phyloP scores from a whole-genome alignment of 2,113 vertebrate species.

The Motacilla tschutschensis region DNA sequence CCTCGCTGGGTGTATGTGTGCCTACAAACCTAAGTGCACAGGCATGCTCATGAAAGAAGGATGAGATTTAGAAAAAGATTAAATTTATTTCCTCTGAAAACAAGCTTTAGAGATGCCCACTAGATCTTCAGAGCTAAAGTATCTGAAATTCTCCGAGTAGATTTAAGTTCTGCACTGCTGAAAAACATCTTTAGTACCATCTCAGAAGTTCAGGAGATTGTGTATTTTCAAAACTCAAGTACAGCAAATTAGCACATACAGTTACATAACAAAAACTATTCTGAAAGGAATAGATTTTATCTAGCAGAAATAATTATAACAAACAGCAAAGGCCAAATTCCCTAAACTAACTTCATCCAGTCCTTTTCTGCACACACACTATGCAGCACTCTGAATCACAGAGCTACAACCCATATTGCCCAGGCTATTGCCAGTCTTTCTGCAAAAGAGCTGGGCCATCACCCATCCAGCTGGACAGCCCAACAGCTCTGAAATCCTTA shows the following conservation, averaged over 20 bases:
- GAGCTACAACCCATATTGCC: neutral
- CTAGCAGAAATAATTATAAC: neutral
- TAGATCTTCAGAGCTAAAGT: neutral
- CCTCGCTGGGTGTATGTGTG: fast-evolving
- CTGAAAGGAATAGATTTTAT: neutral
- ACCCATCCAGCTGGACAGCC: neutral
- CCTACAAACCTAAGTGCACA: fast-evolving
- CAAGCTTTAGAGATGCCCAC: neutral
- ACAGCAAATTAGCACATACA: neutral
- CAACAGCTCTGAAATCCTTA: neutral
- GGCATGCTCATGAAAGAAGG: neutral
- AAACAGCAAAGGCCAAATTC: neutral
- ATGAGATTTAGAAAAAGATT: neutral
- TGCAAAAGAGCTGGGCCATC: neutral
- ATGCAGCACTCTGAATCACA: neutral
- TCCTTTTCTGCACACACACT: neutral
- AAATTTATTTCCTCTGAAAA: neutral
- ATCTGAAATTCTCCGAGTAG: neutral
- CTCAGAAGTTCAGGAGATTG: neutral
- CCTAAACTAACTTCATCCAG: neutral
- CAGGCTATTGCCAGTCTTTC: neutral
- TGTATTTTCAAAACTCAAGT: neutral
- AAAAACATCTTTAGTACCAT: neutral
- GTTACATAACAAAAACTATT: neutral
- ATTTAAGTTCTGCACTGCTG: neutral